Conservation (phyloP, 2,797 vertebrate genomes). For the Thaleichthys pacificus region DNA sequence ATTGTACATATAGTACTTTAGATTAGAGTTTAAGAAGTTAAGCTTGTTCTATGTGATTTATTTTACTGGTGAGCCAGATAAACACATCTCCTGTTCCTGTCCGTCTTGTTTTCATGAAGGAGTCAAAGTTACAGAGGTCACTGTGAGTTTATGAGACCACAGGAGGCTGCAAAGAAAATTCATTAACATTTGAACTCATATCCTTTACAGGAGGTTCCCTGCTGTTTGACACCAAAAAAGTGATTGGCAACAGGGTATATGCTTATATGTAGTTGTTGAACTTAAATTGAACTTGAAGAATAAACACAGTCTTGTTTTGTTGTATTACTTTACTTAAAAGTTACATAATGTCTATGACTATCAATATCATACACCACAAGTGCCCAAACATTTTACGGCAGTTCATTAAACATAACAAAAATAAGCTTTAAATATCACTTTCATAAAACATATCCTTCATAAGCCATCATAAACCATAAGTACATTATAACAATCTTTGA, state of each 20-base stretch:
- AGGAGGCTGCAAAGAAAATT: not conserved
- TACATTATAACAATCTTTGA: too few relatives aligned
- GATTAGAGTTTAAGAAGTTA: constrained; percentile 40
- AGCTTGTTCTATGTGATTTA: constrained; percentile 43
- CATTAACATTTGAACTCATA: constrained; percentile 2
- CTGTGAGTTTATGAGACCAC: not conserved
- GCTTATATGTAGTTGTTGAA: too few relatives aligned
- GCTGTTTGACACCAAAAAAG: not conserved
- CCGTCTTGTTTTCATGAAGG: too few relatives aligned
- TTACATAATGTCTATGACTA: not conserved
- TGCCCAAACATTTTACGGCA: not conserved
- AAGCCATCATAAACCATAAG: too few relatives aligned
- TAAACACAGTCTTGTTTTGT: not conserved
- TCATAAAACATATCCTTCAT: too few relatives aligned
- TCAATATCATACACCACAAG: not conserved
- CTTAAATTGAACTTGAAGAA: not conserved
- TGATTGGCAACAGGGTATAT: not conserved
- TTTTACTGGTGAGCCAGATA: constrained; percentile 37
- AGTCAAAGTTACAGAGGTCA: not conserved
- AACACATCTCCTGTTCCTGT: too few relatives aligned
- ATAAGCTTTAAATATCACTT: too few relatives aligned
- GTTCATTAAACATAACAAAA: not conserved
- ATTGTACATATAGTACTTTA: not conserved
- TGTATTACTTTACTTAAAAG: not conserved
- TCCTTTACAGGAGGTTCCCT: not conserved